Percentiles rank a stretch among this genome's conserved stretches.
Evolutionary conservation across 1,140 invertebrate species (phyloP).

Genomic region (Drosophila melanogaster): DNA sequence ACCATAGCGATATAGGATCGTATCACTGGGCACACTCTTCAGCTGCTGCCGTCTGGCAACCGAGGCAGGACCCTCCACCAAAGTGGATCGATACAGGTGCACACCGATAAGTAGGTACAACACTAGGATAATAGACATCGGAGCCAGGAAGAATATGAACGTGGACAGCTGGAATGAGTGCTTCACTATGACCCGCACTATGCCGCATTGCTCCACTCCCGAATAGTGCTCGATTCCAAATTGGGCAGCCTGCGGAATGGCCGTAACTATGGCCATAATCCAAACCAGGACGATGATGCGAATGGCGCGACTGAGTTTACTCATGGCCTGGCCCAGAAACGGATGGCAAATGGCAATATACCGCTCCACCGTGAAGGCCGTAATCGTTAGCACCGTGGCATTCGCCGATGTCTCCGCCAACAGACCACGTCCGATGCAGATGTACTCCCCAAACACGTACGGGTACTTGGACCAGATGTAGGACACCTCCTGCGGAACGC

Average conservation of each 20-base stretch:
- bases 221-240: slow-evolving; percentile 88
- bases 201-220: slow-evolving; percentile 85
- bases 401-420: slow-evolving; percentile 96
- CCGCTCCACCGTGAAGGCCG: slow-evolving; percentile 96
- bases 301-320: slow-evolving; percentile 90
- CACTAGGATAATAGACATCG: slow-evolving; percentile 90
- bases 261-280: slow-evolving; percentile 89
- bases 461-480: slow-evolving; percentile 94
- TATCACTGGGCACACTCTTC: slow-evolving; percentile 85
- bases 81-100: slow-evolving; percentile 85
- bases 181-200: slow-evolving; percentile 86
- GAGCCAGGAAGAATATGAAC: slow-evolving; percentile 91
- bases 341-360: slow-evolving; percentile 98
- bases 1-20: slow-evolving; percentile 85
- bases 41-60: slow-evolving; percentile 30
- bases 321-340: slow-evolving; percentile 94
- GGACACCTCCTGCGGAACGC: slow-evolving; percentile 93
- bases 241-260: slow-evolving; percentile 92
- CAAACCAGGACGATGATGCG: slow-evolving; percentile 88
- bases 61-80: slow-evolving; percentile 62
- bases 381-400: slow-evolving; percentile 96
- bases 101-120: slow-evolving; percentile 90
- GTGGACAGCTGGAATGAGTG: slow-evolving; percentile 90
- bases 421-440: slow-evolving; percentile 93
- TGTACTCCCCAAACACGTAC: slow-evolving; percentile 93